phyloP scores from a whole-genome alignment of 2,888 invertebrate species.

The Sturmia bella region DNA sequence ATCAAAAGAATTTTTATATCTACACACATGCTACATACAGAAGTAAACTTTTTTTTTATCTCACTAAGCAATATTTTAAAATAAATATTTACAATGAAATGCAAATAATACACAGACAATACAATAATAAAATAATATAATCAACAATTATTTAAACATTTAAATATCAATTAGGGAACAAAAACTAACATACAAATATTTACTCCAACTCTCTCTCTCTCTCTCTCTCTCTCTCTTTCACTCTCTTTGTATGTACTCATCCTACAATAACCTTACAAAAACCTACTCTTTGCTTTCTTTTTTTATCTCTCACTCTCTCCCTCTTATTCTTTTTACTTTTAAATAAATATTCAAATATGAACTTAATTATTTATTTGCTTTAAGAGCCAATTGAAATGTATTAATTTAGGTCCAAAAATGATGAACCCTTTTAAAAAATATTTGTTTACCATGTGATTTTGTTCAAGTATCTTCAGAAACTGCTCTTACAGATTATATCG shows the following conservation, averaged over 20 bases:
- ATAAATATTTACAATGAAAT: conserved; percentile 58
- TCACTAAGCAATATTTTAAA: conserved; percentile 41
- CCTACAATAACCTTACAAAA: too few species aligned
- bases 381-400: too few species aligned
- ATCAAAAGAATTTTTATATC: conserved; percentile 3
- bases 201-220: conserved; percentile 12
- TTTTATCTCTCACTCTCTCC: neutral
- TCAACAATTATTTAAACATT: conserved; percentile 58
- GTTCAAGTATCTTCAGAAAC: too few species aligned
- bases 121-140: conserved; percentile 36
- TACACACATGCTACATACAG: conserved; percentile 22
- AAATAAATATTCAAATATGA: too few species aligned
- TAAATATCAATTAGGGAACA: conserved; percentile 58
- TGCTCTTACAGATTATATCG: too few species aligned
- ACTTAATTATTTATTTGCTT: too few species aligned
- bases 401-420: too few species aligned
- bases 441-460: too few species aligned
- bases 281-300: conserved; percentile 22
- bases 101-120: conserved; percentile 57
- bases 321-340: too few species aligned
- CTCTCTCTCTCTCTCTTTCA: neutral
- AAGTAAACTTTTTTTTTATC: conserved; percentile 19
- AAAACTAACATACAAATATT: conserved; percentile 43
- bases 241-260: neutral
- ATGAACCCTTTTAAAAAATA: too few species aligned